A percentile compares a stretch with the other conserved stretches of the same genome.
phyloP scores from a whole-genome alignment of 1,140 invertebrate genomes.

The Bombus confusus region DNA sequence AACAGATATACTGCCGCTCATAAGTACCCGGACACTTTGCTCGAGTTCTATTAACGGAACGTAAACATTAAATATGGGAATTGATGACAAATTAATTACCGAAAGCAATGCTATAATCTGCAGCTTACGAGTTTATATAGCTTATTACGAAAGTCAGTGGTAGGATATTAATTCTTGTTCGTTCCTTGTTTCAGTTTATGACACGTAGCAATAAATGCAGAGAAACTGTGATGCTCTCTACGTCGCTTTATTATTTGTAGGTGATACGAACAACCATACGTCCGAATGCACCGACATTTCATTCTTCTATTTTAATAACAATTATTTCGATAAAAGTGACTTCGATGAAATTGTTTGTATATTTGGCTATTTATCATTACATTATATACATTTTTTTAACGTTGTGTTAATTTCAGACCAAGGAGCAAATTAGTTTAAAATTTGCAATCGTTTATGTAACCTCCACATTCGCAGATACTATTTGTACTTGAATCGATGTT shows the following conservation, averaged over 20 bases:
- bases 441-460: too few relatives aligned
- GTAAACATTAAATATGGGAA: background rate
- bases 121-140: background rate
- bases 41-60: background rate
- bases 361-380: too few relatives aligned
- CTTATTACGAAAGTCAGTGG: background rate
- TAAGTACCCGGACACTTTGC: background rate
- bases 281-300: background rate
- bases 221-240: background rate
- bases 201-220: background rate
- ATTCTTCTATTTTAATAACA: background rate
- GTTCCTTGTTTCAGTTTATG: background rate
- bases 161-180: background rate
- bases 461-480: too few relatives aligned
- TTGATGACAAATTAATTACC: slow-evolving; percentile 4
- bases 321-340: too few relatives aligned
- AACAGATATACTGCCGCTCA: background rate
- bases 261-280: background rate
- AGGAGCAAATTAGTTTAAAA: too few relatives aligned
- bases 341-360: too few relatives aligned
- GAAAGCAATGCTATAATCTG: background rate
- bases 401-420: too few relatives aligned
- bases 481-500: too few relatives aligned
- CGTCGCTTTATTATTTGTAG: too few relatives aligned
- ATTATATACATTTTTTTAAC: too few relatives aligned